Conservation (phyloP, 2,888 invertebrate genomes). For the Trachelus troglodyta region DNA sequence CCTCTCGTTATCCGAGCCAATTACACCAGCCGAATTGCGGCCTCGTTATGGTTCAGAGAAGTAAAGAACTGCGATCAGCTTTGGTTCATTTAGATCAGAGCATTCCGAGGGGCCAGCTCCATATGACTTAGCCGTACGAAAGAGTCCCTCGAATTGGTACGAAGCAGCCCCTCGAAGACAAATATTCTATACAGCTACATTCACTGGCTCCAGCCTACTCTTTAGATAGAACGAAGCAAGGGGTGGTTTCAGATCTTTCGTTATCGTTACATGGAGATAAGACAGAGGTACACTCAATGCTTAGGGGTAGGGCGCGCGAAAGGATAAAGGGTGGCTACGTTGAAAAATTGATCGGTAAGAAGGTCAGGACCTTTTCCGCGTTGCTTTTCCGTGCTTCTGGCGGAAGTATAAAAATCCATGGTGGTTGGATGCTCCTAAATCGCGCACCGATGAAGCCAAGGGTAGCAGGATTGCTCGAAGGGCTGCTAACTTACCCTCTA, state of each 20-base stretch:
- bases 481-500: neutral
- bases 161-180: neutral
- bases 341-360: conserved; percentile 27
- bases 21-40: neutral
- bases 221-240: neutral
- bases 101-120: neutral
- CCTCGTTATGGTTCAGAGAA: neutral
- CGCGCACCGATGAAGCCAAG: neutral
- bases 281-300: neutral
- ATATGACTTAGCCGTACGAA: neutral
- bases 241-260: neutral
- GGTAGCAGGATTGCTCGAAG: neutral
- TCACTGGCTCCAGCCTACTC: neutral
- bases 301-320: neutral
- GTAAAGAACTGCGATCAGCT: neutral
- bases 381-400: neutral
- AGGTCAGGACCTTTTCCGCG: conserved; percentile 1
- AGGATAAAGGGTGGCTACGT: neutral
- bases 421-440: neutral
- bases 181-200: neutral
- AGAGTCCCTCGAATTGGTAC: neutral
- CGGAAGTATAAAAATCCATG: conserved; percentile 32
- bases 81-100: neutral
- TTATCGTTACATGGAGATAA: neutral
- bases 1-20: neutral